phyloP scores from a whole-genome alignment of 2,888 invertebrate genomes.

The Conchocele bisecta region DNA sequence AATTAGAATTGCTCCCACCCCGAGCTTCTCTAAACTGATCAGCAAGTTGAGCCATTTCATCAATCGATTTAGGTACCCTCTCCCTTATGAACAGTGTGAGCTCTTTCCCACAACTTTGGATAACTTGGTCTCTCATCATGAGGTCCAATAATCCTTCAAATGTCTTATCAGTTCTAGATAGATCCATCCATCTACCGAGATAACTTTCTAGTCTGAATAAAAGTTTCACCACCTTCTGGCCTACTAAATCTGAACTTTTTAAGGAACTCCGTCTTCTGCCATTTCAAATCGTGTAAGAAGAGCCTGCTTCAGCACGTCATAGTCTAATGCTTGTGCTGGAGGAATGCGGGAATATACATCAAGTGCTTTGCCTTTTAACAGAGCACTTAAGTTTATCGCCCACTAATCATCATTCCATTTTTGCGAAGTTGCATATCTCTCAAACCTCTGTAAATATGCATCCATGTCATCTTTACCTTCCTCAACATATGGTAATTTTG shows the following conservation, averaged over 20 bases:
- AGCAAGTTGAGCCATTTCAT: constrained; percentile 21
- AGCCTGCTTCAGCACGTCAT: constrained; percentile 14
- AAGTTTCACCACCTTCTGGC: constrained; percentile 20
- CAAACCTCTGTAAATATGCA: neutral
- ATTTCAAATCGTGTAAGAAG: constrained; percentile 13
- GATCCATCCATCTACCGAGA: constrained; percentile 24
- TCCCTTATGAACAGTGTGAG: constrained; percentile 12
- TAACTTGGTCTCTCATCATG: constrained; percentile 19
- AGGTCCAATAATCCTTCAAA: constrained; percentile 20
- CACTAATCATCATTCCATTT: no score
- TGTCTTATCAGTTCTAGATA: constrained; percentile 13
- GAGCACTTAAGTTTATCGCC: no score
- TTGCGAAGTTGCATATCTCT: neutral
- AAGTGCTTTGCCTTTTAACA: constrained; percentile 10
- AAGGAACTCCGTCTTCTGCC: constrained; percentile 16
- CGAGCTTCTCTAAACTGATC: constrained; percentile 27
- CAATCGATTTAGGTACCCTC: neutral
- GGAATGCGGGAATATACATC: constrained; percentile 17
- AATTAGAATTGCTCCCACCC: neutral
- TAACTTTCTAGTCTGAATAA: constrained; percentile 17
- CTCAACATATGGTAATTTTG: neutral
- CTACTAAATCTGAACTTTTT: constrained; percentile 16
- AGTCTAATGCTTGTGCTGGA: neutral
- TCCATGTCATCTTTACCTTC: neutral
- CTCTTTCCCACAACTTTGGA: constrained; percentile 14